Percentiles rank a stretch among this genome's conserved stretches.
These are phyloP conservation scores for Euwallacea fornicatus DNA, from an alignment of 1,140 invertebrate species.

Conservation along the genomic window DNA sequence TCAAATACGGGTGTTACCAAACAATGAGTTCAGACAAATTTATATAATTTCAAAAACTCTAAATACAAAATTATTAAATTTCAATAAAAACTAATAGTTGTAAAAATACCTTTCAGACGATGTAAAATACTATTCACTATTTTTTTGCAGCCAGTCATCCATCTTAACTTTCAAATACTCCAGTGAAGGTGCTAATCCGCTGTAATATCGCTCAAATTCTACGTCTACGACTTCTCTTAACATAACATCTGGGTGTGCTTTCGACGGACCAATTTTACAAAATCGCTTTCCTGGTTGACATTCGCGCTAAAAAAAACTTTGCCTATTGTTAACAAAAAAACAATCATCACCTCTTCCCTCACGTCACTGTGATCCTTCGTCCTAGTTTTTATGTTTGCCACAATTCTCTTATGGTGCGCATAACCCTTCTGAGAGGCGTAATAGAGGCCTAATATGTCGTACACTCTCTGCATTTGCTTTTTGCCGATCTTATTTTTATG, in stretches of 20 bases:
- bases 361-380: constrained; percentile 9
- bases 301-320: constrained; percentile 33
- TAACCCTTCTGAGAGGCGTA: constrained; percentile 26
- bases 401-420: constrained; percentile 30
- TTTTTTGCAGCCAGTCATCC: neutral
- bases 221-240: constrained; percentile 33
- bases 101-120: no score
- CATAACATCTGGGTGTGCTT: neutral
- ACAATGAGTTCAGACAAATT: no score
- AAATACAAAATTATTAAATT: no score
- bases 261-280: constrained; percentile 22
- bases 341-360: neutral
- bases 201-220: constrained; percentile 38
- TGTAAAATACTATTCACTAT: neutral
- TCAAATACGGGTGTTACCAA: no score
- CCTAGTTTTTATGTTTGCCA: constrained; percentile 37
- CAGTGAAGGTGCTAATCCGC: constrained; percentile 36
- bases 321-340: neutral
- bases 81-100: no score
- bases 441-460: constrained; percentile 43
- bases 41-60: no score
- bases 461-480: constrained; percentile 41
- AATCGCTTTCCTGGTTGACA: constrained; percentile 37
- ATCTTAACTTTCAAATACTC: constrained; percentile 32
- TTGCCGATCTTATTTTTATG: constrained; percentile 42